Evolutionary conservation across 2,797 vertebrate genomes (phyloP), one percentile per base, ranked within the genome.

Genomic region (Meda fulgida): DNA sequence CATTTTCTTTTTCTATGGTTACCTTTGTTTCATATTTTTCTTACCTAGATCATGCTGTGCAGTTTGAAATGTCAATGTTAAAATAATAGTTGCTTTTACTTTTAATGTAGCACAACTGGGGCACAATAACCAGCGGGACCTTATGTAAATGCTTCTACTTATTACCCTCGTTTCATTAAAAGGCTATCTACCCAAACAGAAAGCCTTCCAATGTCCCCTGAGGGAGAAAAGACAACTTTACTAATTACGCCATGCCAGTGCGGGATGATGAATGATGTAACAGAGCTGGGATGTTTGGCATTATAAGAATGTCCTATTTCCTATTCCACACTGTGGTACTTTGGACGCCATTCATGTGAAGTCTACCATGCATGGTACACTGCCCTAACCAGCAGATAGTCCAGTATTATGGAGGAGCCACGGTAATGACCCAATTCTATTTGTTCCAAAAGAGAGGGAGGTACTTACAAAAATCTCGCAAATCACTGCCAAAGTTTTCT

Each of bases 281-380:
- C 93, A 89, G 85, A 93, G 94, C 91, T 84, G 92, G 93, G 93
- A 94, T 93, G 93, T 93, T 93, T 94, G 94, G 93, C 92, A 94
- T 95, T 93, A 94, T 94, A 93, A 94, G 94, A 94, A 93, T 95
- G 94, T 92, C 93, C 94, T 90, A 93, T 94, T 94, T 94, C 93
- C 90, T 93, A 75, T 92, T 91, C 72, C 87, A 92, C 92, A 92
- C 89, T 91, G 91, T 93, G 91, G 91, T 90, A 92, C 91, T 93
- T 90, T 91, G 90, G 89, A 70, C 90, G 86, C 91, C 92, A 94
- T 95, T 95, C 93, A 92, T 95, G 95, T 94, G 92, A 93, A 94
- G 91, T 94, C 90, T 94, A 93, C 92, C 94, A 92, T 95, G 92
- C 92, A 89, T 88, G 87, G 91, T 85, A 70, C 84, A 77, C 89